phyloP scores from a whole-genome alignment of 2,888 invertebrate genomes.

The Xanthostigma xanthostigma region DNA sequence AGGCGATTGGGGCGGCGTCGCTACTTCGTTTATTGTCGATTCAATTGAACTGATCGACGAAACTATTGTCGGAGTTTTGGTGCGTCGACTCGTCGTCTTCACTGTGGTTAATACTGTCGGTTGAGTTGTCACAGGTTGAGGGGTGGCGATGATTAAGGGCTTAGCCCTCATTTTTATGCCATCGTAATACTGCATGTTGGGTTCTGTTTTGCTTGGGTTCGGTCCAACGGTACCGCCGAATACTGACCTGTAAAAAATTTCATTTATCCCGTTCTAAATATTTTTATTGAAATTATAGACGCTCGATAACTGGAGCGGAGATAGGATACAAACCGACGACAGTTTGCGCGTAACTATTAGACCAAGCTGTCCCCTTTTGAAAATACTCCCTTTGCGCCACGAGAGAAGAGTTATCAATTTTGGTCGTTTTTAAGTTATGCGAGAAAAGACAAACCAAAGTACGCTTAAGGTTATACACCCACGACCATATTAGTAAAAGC shows the following conservation, averaged over 20 bases:
- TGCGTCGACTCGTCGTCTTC: conserved; percentile 4
- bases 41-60: no score
- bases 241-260: conserved; percentile 42
- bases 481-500: no score
- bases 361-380: no score
- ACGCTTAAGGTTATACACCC: no score
- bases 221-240: conserved; percentile 76
- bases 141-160: conserved; percentile 35
- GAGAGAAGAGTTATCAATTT: neutral
- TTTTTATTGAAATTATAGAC: no score
- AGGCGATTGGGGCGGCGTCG: conserved; percentile 35
- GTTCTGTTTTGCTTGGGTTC: conserved; percentile 43
- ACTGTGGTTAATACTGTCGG: conserved; percentile 5
- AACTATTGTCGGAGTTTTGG: conserved; percentile 8
- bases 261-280: neutral
- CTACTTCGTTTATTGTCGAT: neutral
- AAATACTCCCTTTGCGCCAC: neutral
- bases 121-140: conserved; percentile 4
- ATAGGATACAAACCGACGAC: no score
- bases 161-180: conserved; percentile 50
- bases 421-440: no score
- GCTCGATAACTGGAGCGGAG: no score
- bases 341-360: no score
- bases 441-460: no score
- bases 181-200: conserved; percentile 48